Evolutionary conservation across 2,797 vertebrate genomes (phyloP).

Genomic region (Ptychadena robeensis): DNA sequence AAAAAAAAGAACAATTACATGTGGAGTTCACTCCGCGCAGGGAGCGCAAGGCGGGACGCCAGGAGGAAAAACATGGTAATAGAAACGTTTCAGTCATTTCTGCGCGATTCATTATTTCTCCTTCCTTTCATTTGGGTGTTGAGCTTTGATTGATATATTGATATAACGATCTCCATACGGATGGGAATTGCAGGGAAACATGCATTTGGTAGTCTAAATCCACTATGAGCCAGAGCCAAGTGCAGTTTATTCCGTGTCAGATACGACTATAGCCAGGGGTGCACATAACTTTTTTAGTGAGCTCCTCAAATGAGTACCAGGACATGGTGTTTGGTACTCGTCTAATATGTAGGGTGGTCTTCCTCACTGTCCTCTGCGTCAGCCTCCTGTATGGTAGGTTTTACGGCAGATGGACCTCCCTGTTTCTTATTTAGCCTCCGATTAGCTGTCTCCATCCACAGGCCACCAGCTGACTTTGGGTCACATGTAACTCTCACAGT

Average conservation of each 20-base stretch:
- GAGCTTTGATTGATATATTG: constrained; percentile 46
- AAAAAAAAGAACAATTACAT: constrained; percentile 44
- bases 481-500: too few species aligned
- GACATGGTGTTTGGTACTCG: too few species aligned
- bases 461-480: too few species aligned
- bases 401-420: too few species aligned
- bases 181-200: constrained; percentile 10
- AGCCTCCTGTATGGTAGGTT: too few species aligned
- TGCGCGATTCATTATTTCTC: constrained; percentile 43
- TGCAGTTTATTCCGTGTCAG: constrained; percentile 11
- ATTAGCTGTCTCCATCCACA: too few species aligned
- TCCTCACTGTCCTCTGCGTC: too few species aligned
- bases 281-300: too few species aligned
- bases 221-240: not conserved
- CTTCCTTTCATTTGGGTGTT: constrained; percentile 28
- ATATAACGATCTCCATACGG: constrained; percentile 5
- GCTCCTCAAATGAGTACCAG: too few species aligned
- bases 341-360: too few species aligned
- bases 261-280: constrained; percentile 30
- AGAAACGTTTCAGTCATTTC: constrained; percentile 32
- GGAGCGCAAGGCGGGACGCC: not conserved
- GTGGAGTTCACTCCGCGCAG: not conserved
- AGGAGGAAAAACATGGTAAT: constrained; percentile 24
- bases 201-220: constrained; percentile 34
- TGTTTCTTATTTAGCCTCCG: too few species aligned